Evolutionary conservation across 1,140 invertebrate species (phyloP), one percentile per base, ranked within the genome.

Genomic region (Rhopalosiphum maidis): DNA sequence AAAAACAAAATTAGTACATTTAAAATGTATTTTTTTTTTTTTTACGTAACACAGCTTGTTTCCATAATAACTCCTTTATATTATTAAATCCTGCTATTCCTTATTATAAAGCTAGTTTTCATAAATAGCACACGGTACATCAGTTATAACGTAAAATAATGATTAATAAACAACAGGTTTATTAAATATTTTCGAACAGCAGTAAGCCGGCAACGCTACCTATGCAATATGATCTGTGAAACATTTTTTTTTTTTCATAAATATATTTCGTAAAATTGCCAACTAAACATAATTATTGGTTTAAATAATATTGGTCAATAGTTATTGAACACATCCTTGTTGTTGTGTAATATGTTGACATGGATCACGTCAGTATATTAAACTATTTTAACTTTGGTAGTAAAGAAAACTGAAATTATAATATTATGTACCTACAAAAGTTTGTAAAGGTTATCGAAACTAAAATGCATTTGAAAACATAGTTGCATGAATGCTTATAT

Each of bases 381-480:
- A 68, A n/a, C 60, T 30, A 30, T 30, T 51, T 15, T 68, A 15
- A 4, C 25, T n/a, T n/a, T n/a, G 3, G 60, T 15, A 68, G 60
- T 68, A 15, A 68, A 77, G n/a, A 77, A 77, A 77, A 77, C 60
- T 77, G 23, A 77, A 77, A 77, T 77, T n/a, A n/a, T 77, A 77
- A 77, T 77, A 35, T 77, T 77, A 77, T 77, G 23, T 18, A 77
- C 60, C n/a, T 23, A 23, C 22, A 30, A 43, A 43, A 30, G 23
- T 86, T 25, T 86, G 37, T 43, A 43, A 46, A 86, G 83, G 23
- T 86, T 86, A 86, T 86, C 83, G 83, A 86, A 43, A 86, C 41
- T 41, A 41, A 86, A 41, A 30, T 15, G 22, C 41, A 25, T 43
- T 43, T 43, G 41, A 86, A 43, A 86, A 86, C 18, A 43, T 86